Conservation (phyloP, 2,113 vertebrate species). For the Micromys minutus region DNA sequence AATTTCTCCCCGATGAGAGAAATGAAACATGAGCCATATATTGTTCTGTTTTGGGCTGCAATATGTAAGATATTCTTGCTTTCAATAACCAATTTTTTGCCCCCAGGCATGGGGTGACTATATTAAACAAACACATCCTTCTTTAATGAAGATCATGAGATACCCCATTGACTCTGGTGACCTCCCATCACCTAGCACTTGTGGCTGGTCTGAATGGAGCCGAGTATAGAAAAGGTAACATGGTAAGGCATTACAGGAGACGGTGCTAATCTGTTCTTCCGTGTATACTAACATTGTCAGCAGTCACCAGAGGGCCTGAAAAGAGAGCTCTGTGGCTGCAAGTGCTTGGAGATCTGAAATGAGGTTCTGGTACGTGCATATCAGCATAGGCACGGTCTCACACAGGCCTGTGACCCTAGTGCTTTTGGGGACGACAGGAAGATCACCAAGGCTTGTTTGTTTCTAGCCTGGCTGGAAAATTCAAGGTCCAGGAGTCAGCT, state of each 20-base stretch:
- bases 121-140: background rate
- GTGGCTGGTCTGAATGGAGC: background rate
- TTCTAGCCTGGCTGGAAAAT: background rate
- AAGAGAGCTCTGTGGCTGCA: too few species aligned
- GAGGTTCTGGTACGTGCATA: too few species aligned
- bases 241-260: background rate
- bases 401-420: too few species aligned
- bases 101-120: background rate
- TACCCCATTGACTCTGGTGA: background rate
- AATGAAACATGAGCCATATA: background rate
- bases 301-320: background rate
- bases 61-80: background rate
- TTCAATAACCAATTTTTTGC: background rate
- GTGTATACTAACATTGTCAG: background rate
- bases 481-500: background rate
- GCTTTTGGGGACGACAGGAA: background rate
- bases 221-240: background rate
- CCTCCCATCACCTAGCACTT: fast-evolving
- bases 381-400: background rate
- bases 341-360: background rate
- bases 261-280: background rate
- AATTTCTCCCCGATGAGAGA: background rate
- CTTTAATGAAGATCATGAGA: background rate
- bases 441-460: background rate
- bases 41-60: background rate